These are phyloP conservation scores for Drosophila tani DNA, from an alignment of 1,140 invertebrate species.

Conservation along the genomic window DNA sequence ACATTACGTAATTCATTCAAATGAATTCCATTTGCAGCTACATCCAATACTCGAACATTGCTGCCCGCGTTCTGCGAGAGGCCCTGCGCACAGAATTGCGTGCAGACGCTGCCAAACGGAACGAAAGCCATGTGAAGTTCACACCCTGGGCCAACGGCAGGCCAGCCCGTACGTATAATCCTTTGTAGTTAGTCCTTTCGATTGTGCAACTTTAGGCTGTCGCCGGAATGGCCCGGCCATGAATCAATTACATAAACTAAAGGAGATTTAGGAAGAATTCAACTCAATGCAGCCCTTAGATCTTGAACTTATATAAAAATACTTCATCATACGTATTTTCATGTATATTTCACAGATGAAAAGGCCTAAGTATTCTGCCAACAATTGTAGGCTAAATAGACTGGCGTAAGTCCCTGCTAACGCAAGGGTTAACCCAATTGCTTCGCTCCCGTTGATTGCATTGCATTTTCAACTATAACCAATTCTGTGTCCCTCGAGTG, in stretches of 20 bases:
- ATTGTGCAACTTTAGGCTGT: conserved; percentile 34
- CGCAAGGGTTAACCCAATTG: conserved; percentile 8
- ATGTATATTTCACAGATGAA: conserved; percentile 74
- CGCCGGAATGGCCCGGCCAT: conserved; percentile 1
- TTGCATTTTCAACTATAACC: conserved; percentile 1
- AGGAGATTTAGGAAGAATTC: background rate
- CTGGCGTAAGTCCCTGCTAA: conserved; percentile 58
- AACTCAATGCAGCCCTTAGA: background rate
- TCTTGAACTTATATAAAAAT: background rate
- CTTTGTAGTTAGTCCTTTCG: background rate
- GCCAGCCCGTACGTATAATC: conserved; percentile 90
- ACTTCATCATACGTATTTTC: conserved; percentile 24
- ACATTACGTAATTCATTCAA: conserved; percentile 69
- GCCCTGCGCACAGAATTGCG: conserved; percentile 91
- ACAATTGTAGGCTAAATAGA: conserved; percentile 23
- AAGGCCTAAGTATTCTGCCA: conserved; percentile 45
- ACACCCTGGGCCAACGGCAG: conserved; percentile 95
- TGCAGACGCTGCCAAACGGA: conserved; percentile 91
- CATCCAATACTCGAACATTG: conserved; percentile 96
- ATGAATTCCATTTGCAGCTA: conserved; percentile 88
- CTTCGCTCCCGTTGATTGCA: conserved; percentile 10
- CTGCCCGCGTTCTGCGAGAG: conserved; percentile 91
- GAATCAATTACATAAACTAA: conserved; percentile 36
- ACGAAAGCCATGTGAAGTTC: conserved; percentile 91
- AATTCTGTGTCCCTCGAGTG: conserved; percentile 6